phyloP scores from a whole-genome alignment of 2,888 invertebrate genomes.

The Drosophila rubida region DNA sequence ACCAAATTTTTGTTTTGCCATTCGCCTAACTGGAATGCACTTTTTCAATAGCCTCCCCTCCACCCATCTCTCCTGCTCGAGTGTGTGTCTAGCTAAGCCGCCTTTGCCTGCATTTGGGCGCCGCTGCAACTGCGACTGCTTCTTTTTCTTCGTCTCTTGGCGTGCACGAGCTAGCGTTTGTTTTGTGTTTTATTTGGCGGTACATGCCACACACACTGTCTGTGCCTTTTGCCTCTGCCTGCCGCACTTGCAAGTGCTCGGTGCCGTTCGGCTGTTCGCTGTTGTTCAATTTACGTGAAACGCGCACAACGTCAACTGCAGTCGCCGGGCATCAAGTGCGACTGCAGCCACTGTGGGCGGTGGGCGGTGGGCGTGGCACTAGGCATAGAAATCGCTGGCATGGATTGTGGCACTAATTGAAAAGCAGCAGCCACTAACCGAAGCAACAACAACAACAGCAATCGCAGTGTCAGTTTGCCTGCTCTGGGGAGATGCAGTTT shows the following conservation, averaged over 20 bases:
- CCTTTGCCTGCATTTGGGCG: conserved; percentile 64
- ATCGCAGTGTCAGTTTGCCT: conserved; percentile 21
- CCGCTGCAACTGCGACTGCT: conserved; percentile 50
- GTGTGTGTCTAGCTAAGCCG: conserved; percentile 48
- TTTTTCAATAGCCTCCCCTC: conserved; percentile 65
- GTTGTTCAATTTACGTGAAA: conserved; percentile 79
- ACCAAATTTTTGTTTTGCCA: conserved; percentile 26
- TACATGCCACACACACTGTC: conserved; percentile 27
- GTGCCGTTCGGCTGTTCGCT: conserved; percentile 24
- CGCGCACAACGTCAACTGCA: conserved; percentile 78
- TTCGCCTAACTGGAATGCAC: conserved; percentile 64
- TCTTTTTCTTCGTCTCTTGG: neutral
- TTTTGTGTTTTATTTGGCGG: conserved; percentile 48
- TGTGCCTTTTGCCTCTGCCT: conserved; percentile 17
- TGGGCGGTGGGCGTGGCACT: conserved; percentile 56
- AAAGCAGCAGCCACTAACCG: conserved; percentile 74
- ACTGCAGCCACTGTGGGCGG: conserved; percentile 19
- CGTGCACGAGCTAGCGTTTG: neutral
- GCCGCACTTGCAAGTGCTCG: conserved; percentile 2
- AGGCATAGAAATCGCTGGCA: conserved; percentile 63
- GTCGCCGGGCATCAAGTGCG: conserved; percentile 69
- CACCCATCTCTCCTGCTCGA: neutral
- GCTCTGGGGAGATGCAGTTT: conserved; percentile 51
- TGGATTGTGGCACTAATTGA: conserved; percentile 70
- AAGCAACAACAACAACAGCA: conserved; percentile 27